Evolutionary conservation across 2,113 vertebrate genomes (phyloP).

Genomic region (Stegostoma tigrinum): DNA sequence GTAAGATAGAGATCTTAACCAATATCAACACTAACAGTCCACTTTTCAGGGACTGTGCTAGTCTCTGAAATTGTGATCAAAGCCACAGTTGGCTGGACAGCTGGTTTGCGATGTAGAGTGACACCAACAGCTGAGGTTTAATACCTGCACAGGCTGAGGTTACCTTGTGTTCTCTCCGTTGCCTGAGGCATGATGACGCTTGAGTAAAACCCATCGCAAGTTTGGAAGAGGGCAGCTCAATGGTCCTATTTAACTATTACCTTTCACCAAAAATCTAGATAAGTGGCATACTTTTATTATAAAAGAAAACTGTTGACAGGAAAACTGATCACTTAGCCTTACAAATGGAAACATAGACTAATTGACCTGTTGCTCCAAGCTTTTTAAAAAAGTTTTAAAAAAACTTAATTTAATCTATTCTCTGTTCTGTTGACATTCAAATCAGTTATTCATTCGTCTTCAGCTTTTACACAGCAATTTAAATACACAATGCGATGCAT

Average conservation of each 20-base stretch:
- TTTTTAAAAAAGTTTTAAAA: neutral
- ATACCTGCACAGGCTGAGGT: no score
- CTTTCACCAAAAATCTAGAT: constrained; percentile 1
- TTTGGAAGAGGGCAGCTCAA: no score
- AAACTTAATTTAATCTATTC: no score
- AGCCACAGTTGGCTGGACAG: no score
- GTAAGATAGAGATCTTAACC: neutral
- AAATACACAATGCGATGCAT: neutral
- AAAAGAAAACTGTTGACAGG: neutral
- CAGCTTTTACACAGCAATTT: constrained; percentile 16
- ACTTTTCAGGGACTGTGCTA: neutral
- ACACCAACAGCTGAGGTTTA: no score
- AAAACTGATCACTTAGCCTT: neutral
- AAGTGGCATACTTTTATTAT: neutral
- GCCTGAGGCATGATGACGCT: no score
- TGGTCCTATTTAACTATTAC: no score
- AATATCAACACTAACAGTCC: no score
- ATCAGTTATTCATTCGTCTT: neutral
- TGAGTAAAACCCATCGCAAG: no score
- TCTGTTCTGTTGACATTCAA: neutral
- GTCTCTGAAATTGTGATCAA: neutral
- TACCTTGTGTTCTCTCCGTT: no score
- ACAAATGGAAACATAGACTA: neutral
- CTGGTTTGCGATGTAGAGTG: no score
- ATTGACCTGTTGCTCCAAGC: neutral